Evolutionary conservation across 1,140 invertebrate species (phyloP).

Genomic region (Ctenoplectra terminalis): DNA sequence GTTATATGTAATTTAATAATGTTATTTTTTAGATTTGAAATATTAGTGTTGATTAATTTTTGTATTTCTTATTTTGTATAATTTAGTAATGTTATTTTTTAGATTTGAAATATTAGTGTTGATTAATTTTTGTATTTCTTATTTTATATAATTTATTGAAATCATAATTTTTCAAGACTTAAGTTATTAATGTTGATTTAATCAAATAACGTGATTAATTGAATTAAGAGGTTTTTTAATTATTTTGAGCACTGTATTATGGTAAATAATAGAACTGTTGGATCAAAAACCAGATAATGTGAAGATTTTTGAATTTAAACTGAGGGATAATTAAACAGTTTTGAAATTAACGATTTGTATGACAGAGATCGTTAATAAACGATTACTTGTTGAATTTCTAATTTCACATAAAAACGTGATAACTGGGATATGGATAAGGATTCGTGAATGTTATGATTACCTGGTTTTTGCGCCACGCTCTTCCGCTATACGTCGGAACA

Average conservation of each 20-base stretch:
- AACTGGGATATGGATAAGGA: neutral
- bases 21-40: no score
- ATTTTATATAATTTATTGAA: neutral
- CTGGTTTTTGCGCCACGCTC: slow-evolving; percentile 64
- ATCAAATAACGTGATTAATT: no score
- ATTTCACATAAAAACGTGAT: neutral
- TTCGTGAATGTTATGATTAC: slow-evolving; percentile 47
- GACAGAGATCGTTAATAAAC: no score
- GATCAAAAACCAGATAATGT: slow-evolving; percentile 68
- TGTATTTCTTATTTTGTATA: no score
- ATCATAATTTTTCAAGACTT: neutral
- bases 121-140: neutral
- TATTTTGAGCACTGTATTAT: neutral
- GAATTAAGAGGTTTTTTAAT: neutral
- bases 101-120: no score
- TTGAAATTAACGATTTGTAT: no score
- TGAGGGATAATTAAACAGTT: no score
- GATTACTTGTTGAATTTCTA: neutral
- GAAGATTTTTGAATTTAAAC: neutral
- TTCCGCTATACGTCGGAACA: slow-evolving; percentile 41
- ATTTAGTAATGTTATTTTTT: no score
- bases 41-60: no score
- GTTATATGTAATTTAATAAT: no score
- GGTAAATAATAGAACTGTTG: neutral
- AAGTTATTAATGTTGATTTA: no score